A percentile compares a stretch with the other conserved stretches of the same genome.
These are phyloP conservation scores for Ruditapes philippinarum DNA, from an alignment of 1,140 invertebrate species.

Conservation along the genomic window DNA sequence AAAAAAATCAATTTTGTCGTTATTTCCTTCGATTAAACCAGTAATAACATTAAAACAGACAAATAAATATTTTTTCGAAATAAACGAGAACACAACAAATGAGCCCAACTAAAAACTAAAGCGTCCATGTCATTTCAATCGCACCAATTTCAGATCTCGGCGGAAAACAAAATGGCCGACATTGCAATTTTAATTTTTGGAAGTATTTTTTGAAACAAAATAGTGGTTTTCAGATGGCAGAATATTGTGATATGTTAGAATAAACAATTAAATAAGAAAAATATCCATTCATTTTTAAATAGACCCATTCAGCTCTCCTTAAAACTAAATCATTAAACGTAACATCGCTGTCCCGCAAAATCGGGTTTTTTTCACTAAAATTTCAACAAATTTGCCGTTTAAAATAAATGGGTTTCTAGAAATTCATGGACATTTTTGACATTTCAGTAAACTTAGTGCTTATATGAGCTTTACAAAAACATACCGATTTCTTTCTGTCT, in stretches of 20 bases:
- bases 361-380: not conserved
- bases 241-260: conserved; percentile 40
- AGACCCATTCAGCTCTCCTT: not conserved
- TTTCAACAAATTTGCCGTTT: not conserved
- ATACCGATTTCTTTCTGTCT: conserved; percentile 61
- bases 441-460: conserved; percentile 52
- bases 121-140: conserved; percentile 57
- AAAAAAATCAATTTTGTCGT: not conserved
- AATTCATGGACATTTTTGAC: conserved; percentile 58
- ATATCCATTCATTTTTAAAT: conserved; percentile 36
- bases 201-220: not conserved
- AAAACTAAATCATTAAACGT: not conserved
- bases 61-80: not conserved
- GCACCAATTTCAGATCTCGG: conserved; percentile 64
- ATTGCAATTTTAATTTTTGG: not conserved
- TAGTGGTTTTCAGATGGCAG: not conserved
- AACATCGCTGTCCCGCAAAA: not conserved
- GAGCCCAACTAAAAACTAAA: not conserved
- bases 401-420: not conserved
- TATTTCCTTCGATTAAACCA: not conserved
- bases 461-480: conserved; percentile 39
- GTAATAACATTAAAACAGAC: not conserved
- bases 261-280: not conserved
- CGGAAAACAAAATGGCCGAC: conserved; percentile 66
- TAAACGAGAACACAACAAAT: not conserved